These are phyloP conservation scores for Lithobates pipiens DNA, from an alignment of 2,797 vertebrate genomes.

Conservation along the genomic window DNA sequence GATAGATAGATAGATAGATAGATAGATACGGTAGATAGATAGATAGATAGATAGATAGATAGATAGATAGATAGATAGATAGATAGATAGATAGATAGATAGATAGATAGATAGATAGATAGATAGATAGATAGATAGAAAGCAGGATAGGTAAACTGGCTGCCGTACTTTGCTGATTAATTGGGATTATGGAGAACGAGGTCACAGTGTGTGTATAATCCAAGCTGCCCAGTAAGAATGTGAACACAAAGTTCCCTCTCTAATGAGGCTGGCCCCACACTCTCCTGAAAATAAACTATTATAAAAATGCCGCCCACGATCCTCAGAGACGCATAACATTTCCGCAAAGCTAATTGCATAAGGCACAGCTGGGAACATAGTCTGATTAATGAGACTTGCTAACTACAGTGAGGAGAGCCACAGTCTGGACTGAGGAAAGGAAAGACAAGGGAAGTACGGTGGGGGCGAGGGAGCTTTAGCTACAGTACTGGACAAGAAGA, in stretches of 20 bases:
- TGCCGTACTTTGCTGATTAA: constrained; percentile 6
- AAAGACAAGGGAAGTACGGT: neutral
- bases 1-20: neutral
- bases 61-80: too few relatives aligned
- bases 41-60: too few relatives aligned
- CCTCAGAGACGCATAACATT: constrained; percentile 51
- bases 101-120: neutral
- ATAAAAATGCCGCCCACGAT: constrained; percentile 56
- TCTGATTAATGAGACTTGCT: constrained; percentile 50
- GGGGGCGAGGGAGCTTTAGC: neutral
- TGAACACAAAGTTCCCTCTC: constrained; percentile 39
- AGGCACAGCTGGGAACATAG: constrained; percentile 48
- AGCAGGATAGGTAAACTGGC: neutral
- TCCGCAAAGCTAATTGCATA: constrained; percentile 58
- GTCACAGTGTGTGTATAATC: constrained; percentile 43
- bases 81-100: neutral
- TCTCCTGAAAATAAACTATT: constrained; percentile 51
- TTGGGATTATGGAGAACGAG: constrained; percentile 34
- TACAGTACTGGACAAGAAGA: neutral
- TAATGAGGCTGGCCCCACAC: constrained; percentile 49
- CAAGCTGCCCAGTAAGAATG: constrained; percentile 25
- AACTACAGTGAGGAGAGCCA: constrained; percentile 28
- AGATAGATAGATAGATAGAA: neutral
- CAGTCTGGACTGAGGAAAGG: neutral
- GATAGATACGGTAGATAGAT: neutral